Conservation (phyloP, 2,113 vertebrate species). For the Strix aluco region DNA sequence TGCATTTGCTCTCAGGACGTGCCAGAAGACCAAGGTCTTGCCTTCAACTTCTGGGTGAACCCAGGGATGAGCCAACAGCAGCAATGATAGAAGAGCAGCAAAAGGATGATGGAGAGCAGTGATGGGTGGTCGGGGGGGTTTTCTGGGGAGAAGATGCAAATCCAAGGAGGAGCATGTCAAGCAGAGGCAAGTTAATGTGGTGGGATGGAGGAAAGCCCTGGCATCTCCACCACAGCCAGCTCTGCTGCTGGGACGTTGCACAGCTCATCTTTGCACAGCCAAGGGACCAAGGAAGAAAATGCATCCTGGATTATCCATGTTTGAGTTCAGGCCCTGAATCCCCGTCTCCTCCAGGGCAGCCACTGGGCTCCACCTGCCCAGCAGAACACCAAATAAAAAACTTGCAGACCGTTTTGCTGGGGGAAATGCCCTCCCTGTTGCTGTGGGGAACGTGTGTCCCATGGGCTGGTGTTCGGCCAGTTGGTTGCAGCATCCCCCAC, state of each 20-base stretch:
- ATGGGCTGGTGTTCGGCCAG: background rate
- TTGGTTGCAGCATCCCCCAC: background rate
- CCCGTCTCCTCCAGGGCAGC: background rate
- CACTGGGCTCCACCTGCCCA: background rate
- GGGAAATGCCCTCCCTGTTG: background rate
- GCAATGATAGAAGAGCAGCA: background rate
- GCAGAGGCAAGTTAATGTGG: too few relatives aligned
- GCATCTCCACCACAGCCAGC: too few relatives aligned
- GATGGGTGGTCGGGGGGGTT: background rate
- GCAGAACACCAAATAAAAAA: background rate
- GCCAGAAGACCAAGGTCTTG: background rate
- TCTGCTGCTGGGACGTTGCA: background rate
- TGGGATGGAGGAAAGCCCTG: background rate
- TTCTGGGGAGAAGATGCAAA: background rate
- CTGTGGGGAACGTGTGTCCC: background rate
- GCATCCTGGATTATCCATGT: background rate
- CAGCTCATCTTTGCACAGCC: background rate
- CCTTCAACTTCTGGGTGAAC: background rate
- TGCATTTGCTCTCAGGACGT: background rate
- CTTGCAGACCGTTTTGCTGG: background rate
- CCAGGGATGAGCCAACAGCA: background rate
- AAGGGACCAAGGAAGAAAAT: background rate
- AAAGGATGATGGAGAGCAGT: background rate
- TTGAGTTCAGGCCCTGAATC: background rate
- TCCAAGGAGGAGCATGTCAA: background rate